These are phyloP conservation scores for Parazoanthus atlanticus DNA, from an alignment of 92 coral and sea anemone species.

Conservation along the genomic window DNA sequence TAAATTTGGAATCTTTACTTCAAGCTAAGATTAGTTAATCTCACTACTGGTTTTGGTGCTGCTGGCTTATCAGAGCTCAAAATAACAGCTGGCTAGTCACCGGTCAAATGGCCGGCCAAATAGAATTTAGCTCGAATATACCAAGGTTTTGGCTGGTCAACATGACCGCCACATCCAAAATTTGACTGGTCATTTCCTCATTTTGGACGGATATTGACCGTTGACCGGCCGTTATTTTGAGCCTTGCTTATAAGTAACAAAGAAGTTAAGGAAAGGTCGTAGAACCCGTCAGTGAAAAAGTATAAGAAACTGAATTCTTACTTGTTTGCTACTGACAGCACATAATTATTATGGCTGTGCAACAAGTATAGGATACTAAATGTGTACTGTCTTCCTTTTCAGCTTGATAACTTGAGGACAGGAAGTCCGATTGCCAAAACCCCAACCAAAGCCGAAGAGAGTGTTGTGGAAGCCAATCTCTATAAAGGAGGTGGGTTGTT, in stretches of 20 bases:
- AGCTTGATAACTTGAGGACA: conserved; percentile 80
- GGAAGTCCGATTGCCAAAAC: conserved; percentile 90
- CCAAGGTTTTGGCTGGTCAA: too few species aligned
- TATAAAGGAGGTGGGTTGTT: conserved; percentile 80
- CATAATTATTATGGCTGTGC: not conserved
- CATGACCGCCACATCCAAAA: too few species aligned
- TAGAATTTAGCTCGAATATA: too few species aligned
- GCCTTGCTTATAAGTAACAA: too few species aligned
- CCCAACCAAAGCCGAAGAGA: conserved; percentile 83
- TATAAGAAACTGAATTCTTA: too few species aligned
- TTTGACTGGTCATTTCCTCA: too few species aligned
- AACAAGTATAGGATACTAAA: not conserved
- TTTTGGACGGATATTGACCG: too few species aligned
- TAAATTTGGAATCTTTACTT: too few species aligned
- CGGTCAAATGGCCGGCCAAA: too few species aligned
- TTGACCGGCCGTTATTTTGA: too few species aligned
- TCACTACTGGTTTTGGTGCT: not conserved
- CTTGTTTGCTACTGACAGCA: not conserved
- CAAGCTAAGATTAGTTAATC: not conserved
- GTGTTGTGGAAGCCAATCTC: conserved; percentile 83
- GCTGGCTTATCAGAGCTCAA: not conserved
- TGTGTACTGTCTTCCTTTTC: not conserved
- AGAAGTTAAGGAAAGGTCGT: not conserved
- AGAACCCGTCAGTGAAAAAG: not conserved
- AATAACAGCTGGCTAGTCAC: too few species aligned